Evolutionary conservation across 2,797 vertebrate species (phyloP).

Genomic region (Gorsachius magnificus): DNA sequence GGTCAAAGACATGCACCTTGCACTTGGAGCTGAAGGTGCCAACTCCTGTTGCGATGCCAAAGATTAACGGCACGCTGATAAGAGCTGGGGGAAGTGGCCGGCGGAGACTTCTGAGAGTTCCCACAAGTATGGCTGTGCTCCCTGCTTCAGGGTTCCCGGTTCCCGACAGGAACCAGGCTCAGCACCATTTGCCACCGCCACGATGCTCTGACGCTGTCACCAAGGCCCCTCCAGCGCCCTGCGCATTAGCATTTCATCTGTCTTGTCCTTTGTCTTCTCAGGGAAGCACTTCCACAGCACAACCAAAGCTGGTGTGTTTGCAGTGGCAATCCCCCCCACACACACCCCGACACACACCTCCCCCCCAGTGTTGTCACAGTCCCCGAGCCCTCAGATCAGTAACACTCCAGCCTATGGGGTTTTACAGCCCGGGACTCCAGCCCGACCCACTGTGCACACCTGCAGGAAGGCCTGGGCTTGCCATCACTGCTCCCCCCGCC

Average conservation of each 20-base stretch:
- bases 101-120: conserved; percentile 38
- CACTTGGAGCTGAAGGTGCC: conserved; percentile 62
- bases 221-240: neutral
- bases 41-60: conserved; percentile 6
- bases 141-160: fast-evolving
- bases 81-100: neutral
- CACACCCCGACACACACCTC: no score
- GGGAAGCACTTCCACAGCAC: neutral
- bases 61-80: conserved; percentile 12
- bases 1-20: conserved; percentile 44
- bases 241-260: neutral
- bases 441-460: conserved; percentile 30
- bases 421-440: neutral
- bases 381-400: neutral
- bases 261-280: conserved; percentile 25
- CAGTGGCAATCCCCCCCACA: neutral
- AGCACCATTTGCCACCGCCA: neutral
- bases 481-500: neutral
- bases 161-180: neutral
- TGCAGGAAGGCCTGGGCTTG: conserved; percentile 35
- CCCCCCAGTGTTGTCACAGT: neutral
- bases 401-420: neutral
- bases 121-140: neutral
- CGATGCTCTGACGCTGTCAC: neutral
- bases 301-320: neutral